Conservation (phyloP, 1,140 invertebrate species). For the Hyposmocoma kahamanoa region DNA sequence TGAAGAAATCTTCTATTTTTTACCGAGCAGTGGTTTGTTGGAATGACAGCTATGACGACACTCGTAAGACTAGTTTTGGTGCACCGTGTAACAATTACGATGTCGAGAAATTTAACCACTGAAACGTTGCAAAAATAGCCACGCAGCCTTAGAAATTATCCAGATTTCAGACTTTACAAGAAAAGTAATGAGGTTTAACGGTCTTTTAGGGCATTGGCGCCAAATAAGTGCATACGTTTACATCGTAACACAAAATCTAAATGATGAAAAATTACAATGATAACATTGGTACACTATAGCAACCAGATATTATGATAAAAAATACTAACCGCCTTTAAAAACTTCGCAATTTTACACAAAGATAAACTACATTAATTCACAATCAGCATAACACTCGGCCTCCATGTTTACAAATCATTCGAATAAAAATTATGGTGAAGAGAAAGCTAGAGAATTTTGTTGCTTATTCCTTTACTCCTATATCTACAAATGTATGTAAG, state of each 20-base stretch:
- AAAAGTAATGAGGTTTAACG: constrained; percentile 43
- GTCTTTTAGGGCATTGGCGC: constrained; percentile 66
- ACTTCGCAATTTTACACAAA: constrained; percentile 1
- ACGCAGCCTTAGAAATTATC: too few species aligned
- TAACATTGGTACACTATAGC: too few species aligned
- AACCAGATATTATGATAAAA: too few species aligned
- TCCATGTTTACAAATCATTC: constrained; percentile 72
- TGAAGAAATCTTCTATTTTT: constrained; percentile 26
- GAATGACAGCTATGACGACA: constrained; percentile 69
- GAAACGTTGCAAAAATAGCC: background rate
- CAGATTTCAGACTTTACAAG: too few species aligned
- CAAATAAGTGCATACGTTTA: constrained; percentile 71
- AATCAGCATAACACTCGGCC: constrained; percentile 47
- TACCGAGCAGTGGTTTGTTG: constrained; percentile 41
- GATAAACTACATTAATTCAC: constrained; percentile 26
- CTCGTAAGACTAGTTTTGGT: constrained; percentile 60
- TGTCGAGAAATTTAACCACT: background rate
- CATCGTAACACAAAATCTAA: constrained; percentile 19
- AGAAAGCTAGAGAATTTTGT: constrained; percentile 56
- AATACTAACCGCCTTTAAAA: background rate
- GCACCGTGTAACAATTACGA: constrained; percentile 34
- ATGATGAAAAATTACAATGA: too few species aligned
- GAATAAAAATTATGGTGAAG: constrained; percentile 50
- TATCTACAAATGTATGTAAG: constrained; percentile 23
- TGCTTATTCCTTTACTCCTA: constrained; percentile 46